Evolutionary conservation across 2,888 invertebrate species (phyloP), one percentile per base, ranked within the genome.

Genomic region (Drosophila macrothrix): DNA sequence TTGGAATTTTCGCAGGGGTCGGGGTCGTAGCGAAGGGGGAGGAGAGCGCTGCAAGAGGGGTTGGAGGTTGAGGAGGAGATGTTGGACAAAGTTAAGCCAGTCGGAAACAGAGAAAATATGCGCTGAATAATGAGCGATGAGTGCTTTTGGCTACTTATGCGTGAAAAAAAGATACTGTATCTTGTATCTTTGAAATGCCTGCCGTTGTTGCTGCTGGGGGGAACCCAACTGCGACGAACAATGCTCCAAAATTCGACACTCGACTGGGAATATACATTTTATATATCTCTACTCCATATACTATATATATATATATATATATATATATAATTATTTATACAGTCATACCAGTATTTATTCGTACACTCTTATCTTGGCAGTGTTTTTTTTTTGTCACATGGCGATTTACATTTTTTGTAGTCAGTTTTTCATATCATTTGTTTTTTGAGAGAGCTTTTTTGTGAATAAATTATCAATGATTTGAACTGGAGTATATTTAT

Each of bases 1-100:
- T 59, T 60, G 63, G 88, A 87, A 84, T 82, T 87, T 74, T 77
- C 76, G 84, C 84, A 80, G 79, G 43, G 43, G 43, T 43, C 25
- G 46, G 14, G 79, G 65, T 68, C 72, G 63, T 59, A 2, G 14
- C 61, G 46, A 29, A 22, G 22, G 16, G 12, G 14, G 1, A 16
- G 4, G 43, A 3, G 35, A 12, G 35, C 2, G 14, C 31, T 33
- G 14, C 14, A 14, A 1, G 14, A 14, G 22, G 22, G 22, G 25
- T 10, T 9, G 50, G 1, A 7, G 37, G 50, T 29, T 29, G 29
- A 9, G 37, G 61, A 28, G 52, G 56, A 14, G 14, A 22, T 43
- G 43, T 43, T 43, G 41, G 43, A 55, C 25, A 52, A 54, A 53
- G 54, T 50, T 56, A 43, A 52, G 58, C 56, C 69, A 58, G 50